Base-by-base conservation (phyloP, 2,888 invertebrate genomes). In the Orchesellides sinensis region DNA sequence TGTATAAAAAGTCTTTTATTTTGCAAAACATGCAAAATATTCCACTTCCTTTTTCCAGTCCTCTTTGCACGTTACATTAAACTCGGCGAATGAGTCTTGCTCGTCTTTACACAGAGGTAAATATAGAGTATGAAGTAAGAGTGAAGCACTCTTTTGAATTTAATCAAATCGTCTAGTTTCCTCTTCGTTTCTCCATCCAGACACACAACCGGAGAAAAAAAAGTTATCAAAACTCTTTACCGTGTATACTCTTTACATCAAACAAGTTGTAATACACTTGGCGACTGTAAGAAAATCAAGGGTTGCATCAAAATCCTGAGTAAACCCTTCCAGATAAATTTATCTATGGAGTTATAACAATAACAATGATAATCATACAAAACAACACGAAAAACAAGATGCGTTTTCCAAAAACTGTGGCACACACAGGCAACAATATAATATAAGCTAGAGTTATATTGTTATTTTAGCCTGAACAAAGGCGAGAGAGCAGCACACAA, bases 301-400 rank as follows among this genome's bases (percentile, higher is more conserved):
- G 14, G 10, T 4, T 32, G 61, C 17, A 61, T 61, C 56, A 52
- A 52, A 52, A n/a, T n/a, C n/a, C n/a, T n/a, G n/a, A n/a, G n/a
- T n/a, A n/a, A n/a, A n/a, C n/a, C n/a, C n/a, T n/a, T n/a, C n/a
- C n/a, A n/a, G n/a, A n/a, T n/a, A n/a, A n/a, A n/a, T n/a, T n/a
- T n/a, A n/a, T n/a, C n/a, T n/a, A n/a, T n/a, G n/a, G n/a, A 14
- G 40, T 40, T 2, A 8, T 14, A 40, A 10, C 17, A 19, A 52
- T 17, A 52, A 52, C n/a, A 52, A 1, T 10, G 21, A 52, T 35
- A 35, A 35, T 35, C 8, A 52, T 17, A 52, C 52, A 52, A 52
- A 5, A 17, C 49, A 49, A 49, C 49, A 32, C 32, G 5, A 32
- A 6, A 32, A 32, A 32, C 40, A 8, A n/a, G n/a, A 14, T 40